Percentiles rank a stretch among this genome's conserved stretches.
These are phyloP conservation scores for Euthynnus affinis DNA, from an alignment of 2,797 vertebrate species.

Conservation along the genomic window DNA sequence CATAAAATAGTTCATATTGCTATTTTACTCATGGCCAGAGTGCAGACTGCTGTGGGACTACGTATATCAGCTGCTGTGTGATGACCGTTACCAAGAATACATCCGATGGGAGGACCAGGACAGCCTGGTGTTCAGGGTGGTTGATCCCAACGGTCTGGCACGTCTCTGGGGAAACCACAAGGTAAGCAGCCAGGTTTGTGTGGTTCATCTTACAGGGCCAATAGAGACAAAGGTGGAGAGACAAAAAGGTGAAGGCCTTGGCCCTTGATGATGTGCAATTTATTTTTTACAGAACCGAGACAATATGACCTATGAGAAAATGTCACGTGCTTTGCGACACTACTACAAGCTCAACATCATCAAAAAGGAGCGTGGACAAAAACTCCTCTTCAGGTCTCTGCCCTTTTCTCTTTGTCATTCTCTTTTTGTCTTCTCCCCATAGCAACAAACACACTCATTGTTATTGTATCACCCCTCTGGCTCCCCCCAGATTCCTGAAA, in stretches of 20 bases:
- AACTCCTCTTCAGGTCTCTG: constrained; percentile 91
- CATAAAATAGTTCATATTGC: neutral
- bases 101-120: constrained; percentile 92
- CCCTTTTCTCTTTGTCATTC: neutral
- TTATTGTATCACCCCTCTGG: neutral
- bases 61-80: constrained; percentile 91
- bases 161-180: constrained; percentile 96
- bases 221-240: neutral
- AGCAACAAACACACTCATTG: constrained; percentile 4
- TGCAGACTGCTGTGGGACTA: constrained; percentile 94
- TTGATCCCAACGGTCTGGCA: constrained; percentile 92
- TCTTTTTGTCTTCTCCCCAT: neutral
- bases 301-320: constrained; percentile 98
- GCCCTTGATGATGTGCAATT: neutral
- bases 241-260: neutral
- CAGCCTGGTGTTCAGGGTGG: constrained; percentile 88
- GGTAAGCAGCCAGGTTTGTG: constrained; percentile 74
- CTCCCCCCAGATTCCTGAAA: constrained; percentile 89
- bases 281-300: constrained; percentile 86
- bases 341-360: constrained; percentile 98
- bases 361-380: constrained; percentile 93
- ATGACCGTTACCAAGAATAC: constrained; percentile 89
- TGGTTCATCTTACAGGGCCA: constrained; percentile 56
- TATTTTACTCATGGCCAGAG: constrained; percentile 77
- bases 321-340: constrained; percentile 93